Base-by-base conservation (phyloP, 2,888 invertebrate species). In the Acrobasis consociella region DNA sequence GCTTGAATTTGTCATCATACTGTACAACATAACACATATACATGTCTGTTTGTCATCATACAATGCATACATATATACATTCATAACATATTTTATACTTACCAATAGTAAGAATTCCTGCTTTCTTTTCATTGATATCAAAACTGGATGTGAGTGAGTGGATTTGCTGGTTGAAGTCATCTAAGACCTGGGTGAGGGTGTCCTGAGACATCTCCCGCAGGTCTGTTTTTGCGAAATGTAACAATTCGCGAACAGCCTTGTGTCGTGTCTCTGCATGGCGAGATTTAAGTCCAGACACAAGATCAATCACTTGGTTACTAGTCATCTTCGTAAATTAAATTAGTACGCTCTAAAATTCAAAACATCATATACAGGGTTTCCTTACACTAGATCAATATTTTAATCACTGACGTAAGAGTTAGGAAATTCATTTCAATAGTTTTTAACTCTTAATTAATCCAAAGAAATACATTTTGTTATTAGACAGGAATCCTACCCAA, bases 161-260 rank as follows among this genome's bases (percentile, higher is more conserved):
- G 69, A 99, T 98, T 77, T 98, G 97, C 82, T 97, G 97, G 83
- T 98, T 98, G 78, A 99, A 97, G 69, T 98, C 97, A 81, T 99
- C 99, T 82, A 99, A 95, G 76, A 98, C 97, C 63, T 95, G 94
- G 42, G 96, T 95, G 67, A 97, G 94, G 73, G 97, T 96, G 77
- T 99, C 99, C 60, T 96, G 95, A 0, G 97, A 95, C 86, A 97
- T 96, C 89, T 98, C 98, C 2, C 97, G 94, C 63, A 98, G 85
- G 76, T 98, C 98, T 10, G 97, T 97, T 83, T 97, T 97, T 1
- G 97, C 97, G 83, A 97, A 99, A 68, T 97, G 95, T 71, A 97
- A 95, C 50, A 99, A 93, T 73, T 98, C 98, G 68, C 96, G 95
- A 5, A 98, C 97, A 13, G 98, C 96, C 84, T 97, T 97, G 69